A percentile compares a stretch with the other conserved stretches of the same genome.
Evolutionary conservation across 2,113 vertebrate genomes (phyloP).

Genomic region (Podarcis cretensis): DNA sequence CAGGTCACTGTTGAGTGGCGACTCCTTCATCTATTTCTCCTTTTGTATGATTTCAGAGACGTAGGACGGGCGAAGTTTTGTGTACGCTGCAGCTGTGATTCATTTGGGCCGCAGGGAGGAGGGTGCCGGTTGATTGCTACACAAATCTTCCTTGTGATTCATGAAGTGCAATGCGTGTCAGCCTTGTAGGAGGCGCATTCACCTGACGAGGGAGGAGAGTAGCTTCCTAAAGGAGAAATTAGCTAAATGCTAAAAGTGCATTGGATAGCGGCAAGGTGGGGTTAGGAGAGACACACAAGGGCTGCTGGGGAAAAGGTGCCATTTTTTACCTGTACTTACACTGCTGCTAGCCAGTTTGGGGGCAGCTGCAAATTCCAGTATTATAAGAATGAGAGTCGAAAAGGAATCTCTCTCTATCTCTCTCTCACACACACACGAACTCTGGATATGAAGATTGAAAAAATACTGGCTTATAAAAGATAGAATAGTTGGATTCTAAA

Average conservation of each 20-base stretch:
- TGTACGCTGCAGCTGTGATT: not conserved
- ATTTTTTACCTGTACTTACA: too few relatives aligned
- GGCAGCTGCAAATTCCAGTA: too few relatives aligned
- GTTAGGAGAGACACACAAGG: too few relatives aligned
- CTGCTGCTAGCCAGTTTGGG: too few relatives aligned
- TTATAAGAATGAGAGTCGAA: too few relatives aligned
- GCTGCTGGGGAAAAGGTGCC: too few relatives aligned
- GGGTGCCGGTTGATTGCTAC: constrained; percentile 34
- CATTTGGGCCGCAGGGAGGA: too few relatives aligned
- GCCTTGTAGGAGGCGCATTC: constrained; percentile 56
- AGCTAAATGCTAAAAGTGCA: constrained; percentile 45
- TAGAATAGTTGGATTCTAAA: too few relatives aligned
- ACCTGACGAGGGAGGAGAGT: constrained; percentile 46
- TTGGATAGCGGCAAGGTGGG: constrained; percentile 27
- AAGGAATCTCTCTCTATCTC: too few relatives aligned
- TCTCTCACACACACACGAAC: too few relatives aligned
- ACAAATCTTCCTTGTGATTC: constrained; percentile 70
- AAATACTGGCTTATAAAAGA: too few relatives aligned
- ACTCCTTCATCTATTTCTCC: not conserved
- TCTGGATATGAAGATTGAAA: too few relatives aligned
- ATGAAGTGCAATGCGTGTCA: constrained; percentile 59
- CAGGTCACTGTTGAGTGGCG: constrained; percentile 14
- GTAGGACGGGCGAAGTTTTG: constrained; percentile 26
- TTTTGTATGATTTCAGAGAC: not conserved
- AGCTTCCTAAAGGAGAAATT: constrained; percentile 44